Evolutionary conservation across 2,113 vertebrate genomes (phyloP), one percentile per base, ranked within the genome.

Genomic region (Muntiacus reevesi): DNA sequence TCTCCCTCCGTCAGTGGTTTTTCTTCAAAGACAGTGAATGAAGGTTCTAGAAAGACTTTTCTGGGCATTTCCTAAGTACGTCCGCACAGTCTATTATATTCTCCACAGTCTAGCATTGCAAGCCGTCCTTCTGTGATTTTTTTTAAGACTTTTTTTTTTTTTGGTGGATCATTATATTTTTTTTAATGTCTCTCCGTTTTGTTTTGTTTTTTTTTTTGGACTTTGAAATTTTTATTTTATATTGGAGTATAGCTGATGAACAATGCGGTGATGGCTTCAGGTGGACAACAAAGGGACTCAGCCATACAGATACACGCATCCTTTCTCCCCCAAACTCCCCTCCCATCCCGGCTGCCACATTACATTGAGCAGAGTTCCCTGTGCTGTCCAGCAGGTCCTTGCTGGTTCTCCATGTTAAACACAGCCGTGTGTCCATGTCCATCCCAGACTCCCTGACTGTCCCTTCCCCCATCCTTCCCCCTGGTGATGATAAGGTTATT

Each of bases 251-350:
- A 64, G 15, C 15, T 14, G 4, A 9, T n/a, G 16, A 64, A 64
- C 30, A 64, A 17, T 9, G 62, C n/a, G 4, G 62, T 1, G 7
- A 64, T 64, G 0, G 33, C 9, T 17, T n/a, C 0, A 0, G 14
- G 15, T 9, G 3, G 16, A n/a, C 15, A n/a, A 15, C 30, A n/a
- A n/a, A 64, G 62, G 15, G 3, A n/a, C 3, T 64, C 62, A 64
- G 15, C 30, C 15, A 17, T 1, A 4, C 16, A 17, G n/a, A n/a
- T 7, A 64, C 62, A n/a, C 4, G 1, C 4, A n/a, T 2, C 62
- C 30, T 0, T 4, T 64, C 30, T n/a, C 30, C 15, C 14, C 5
- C 30, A 33, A 4, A 4, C 60, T 33, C 30, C 15, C 30, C 14
- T 64, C 60, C 30, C 6, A 64, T 7, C 60, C 60, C 8, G 60